A percentile compares a stretch with the other conserved stretches of the same genome.
These are phyloP conservation scores for Myiothlypis coronata DNA, from an alignment of 2,797 vertebrate species.

Conservation along the genomic window DNA sequence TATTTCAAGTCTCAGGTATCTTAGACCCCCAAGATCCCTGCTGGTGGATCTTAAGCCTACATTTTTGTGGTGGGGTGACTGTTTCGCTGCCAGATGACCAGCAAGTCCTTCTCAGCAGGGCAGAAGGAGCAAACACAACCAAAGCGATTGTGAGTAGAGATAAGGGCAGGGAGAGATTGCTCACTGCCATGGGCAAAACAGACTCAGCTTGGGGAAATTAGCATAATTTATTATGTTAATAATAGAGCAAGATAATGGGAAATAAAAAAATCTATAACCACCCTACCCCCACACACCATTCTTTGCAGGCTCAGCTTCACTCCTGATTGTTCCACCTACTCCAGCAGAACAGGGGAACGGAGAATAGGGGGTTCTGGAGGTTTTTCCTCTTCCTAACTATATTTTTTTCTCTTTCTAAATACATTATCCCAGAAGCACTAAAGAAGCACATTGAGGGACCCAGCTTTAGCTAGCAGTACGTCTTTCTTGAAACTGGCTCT, in stretches of 20 bases:
- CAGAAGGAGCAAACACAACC: not conserved
- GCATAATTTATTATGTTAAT: not conserved
- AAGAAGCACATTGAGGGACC: not conserved
- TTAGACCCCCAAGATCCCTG: not conserved
- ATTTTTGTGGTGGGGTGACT: not conserved
- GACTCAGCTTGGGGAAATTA: not conserved
- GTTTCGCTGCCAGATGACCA: not conserved
- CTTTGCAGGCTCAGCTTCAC: rapidly evolving
- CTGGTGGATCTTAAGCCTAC: not conserved
- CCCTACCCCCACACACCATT: rapidly evolving
- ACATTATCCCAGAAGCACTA: not conserved
- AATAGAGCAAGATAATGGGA: not conserved
- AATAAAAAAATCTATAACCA: not conserved
- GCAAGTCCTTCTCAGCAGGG: not conserved
- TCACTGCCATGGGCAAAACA: not conserved
- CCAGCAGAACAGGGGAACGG: rapidly evolving
- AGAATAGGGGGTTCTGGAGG: rapidly evolving
- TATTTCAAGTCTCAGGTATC: not conserved
- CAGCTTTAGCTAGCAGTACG: rapidly evolving
- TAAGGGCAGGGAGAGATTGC: not conserved
- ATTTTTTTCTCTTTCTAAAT: not conserved
- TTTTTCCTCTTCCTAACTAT: not conserved
- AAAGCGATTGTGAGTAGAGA: not conserved
- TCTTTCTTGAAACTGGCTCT: not conserved
- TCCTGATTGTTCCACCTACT: not conserved